These are phyloP conservation scores for Saguinus imperator DNA, from an alignment of 2,113 vertebrate genomes.

Conservation along the genomic window DNA sequence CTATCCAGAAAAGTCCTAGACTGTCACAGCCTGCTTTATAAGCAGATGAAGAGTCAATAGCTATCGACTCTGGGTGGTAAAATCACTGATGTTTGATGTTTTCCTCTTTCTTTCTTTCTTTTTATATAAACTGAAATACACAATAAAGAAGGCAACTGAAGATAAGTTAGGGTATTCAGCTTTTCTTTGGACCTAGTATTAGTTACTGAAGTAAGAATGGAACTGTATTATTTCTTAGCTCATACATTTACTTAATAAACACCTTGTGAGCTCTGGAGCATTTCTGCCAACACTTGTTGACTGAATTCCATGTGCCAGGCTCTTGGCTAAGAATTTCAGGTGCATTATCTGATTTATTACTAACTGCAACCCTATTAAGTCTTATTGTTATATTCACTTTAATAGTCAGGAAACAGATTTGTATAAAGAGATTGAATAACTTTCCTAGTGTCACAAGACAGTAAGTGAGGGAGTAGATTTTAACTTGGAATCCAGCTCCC, in stretches of 20 bases:
- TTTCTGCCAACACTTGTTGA: not conserved
- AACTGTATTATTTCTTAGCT: not conserved
- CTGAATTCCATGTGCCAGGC: not conserved
- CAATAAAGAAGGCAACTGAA: not conserved
- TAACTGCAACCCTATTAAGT: not conserved
- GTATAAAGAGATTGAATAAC: not conserved
- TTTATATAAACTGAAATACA: slow-evolving; percentile 10
- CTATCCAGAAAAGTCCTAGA: not conserved
- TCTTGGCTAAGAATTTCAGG: not conserved
- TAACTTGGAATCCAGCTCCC: not conserved
- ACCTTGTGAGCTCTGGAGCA: not conserved
- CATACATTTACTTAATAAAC: not conserved
- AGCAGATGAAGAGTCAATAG: not conserved
- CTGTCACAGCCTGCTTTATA: not conserved
- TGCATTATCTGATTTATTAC: not conserved
- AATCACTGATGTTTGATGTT: not conserved
- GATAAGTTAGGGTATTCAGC: not conserved
- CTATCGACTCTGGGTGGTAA: not conserved
- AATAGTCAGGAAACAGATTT: not conserved
- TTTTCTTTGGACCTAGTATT: slow-evolving; percentile 15
- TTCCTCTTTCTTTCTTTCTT: not conserved
- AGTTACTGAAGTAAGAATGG: not conserved
- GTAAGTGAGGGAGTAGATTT: not conserved
- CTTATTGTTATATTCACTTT: not conserved
- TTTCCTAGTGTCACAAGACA: not conserved